phyloP scores from a whole-genome alignment of 2,113 vertebrate species.

The Larimichthys polyactis region DNA sequence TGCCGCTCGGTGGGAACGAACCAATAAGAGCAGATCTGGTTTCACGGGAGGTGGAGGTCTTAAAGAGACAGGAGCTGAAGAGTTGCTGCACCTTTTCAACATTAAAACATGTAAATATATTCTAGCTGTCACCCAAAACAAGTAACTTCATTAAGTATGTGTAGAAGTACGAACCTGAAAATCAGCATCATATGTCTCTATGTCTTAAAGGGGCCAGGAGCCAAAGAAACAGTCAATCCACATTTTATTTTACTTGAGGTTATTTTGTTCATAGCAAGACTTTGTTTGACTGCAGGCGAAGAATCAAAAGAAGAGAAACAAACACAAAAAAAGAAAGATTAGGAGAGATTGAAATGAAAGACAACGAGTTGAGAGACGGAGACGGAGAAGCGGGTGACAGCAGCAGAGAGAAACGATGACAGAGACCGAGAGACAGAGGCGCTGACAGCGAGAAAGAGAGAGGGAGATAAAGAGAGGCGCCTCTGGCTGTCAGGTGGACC shows the following conservation, averaged over 20 bases:
- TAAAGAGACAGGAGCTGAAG: too few relatives aligned
- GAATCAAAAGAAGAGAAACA: neutral
- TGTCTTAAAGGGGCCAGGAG: too few relatives aligned
- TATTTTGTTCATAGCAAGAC: neutral
- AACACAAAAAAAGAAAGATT: neutral
- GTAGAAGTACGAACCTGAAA: too few relatives aligned
- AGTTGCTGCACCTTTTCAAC: too few relatives aligned
- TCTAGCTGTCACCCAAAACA: too few relatives aligned
- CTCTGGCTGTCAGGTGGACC: conserved; percentile 50
- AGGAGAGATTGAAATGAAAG: neutral
- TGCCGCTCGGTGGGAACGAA: too few relatives aligned
- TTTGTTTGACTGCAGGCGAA: neutral
- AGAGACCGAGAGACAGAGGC: conserved; percentile 26
- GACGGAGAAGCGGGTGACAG: conserved; percentile 35
- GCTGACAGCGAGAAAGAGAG: conserved; percentile 10
- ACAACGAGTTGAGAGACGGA: neutral
- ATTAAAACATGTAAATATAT: too few relatives aligned
- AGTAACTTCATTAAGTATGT: too few relatives aligned
- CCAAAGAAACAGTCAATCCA: neutral
- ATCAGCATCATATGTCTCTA: too few relatives aligned
- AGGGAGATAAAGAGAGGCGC: conserved; percentile 57
- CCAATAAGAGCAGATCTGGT: too few relatives aligned
- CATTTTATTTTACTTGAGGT: neutral
- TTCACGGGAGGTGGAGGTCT: too few relatives aligned
- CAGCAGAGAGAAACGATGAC: conserved; percentile 26